phyloP scores from a whole-genome alignment of 2,888 invertebrate species.

The Sarcophaga variegata region DNA sequence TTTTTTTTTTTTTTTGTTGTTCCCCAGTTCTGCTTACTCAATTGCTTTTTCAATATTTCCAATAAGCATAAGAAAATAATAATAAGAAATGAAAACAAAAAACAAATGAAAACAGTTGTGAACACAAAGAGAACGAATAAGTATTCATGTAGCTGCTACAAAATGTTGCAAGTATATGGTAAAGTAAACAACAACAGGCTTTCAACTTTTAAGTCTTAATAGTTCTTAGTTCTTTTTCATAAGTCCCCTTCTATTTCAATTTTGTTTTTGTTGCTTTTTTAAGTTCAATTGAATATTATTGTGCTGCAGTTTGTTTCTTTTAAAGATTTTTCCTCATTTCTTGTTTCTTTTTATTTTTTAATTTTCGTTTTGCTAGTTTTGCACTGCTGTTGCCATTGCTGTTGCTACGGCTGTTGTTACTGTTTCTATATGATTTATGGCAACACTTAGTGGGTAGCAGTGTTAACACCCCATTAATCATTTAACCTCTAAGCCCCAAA shows the following conservation, averaged over 20 bases:
- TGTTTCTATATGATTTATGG: slow-evolving; percentile 63
- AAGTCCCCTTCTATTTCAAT: neutral
- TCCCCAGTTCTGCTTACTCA: neutral
- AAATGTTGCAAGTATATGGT: slow-evolving; percentile 22
- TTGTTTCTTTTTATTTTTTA: neutral
- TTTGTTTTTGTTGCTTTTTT: neutral
- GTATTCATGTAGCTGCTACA: slow-evolving; percentile 51
- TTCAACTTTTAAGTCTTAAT: neutral
- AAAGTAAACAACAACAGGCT: slow-evolving; percentile 52
- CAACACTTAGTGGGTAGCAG: slow-evolving; percentile 67
- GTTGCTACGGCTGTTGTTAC: slow-evolving; percentile 26
- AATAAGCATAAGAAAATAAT: neutral
- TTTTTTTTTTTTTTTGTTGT: neutral
- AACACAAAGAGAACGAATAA: slow-evolving; percentile 14
- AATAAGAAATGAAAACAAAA: neutral
- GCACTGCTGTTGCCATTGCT: neutral
- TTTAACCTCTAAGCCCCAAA: slow-evolving; percentile 66
- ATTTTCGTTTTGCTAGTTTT: neutral
- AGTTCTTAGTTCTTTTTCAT: neutral
- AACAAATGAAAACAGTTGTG: neutral
- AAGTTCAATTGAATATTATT: slow-evolving; percentile 16
- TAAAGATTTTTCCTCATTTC: slow-evolving; percentile 21
- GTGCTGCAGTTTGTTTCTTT: neutral
- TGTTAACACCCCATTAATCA: slow-evolving; percentile 70
- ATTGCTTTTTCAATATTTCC: neutral